Conservation (phyloP, 2,888 invertebrate species). For the Troilus luridus region DNA sequence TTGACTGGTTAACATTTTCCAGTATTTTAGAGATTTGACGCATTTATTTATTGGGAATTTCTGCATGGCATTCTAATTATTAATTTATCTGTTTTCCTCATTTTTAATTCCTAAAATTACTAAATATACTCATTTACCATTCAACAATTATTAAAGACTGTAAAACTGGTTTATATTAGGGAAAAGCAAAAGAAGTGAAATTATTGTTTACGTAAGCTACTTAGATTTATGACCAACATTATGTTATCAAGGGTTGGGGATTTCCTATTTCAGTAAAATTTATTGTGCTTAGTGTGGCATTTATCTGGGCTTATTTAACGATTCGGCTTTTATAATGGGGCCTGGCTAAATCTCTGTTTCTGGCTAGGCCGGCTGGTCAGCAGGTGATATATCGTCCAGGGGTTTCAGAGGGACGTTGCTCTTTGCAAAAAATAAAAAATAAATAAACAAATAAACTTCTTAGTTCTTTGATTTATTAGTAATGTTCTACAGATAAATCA, state of each 20-base stretch:
- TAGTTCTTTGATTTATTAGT: not conserved
- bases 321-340: slow-evolving; percentile 27
- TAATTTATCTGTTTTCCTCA: too few relatives aligned
- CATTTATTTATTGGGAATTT: too few relatives aligned
- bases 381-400: not conserved
- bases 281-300: slow-evolving; percentile 34
- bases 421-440: not conserved
- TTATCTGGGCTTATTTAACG: slow-evolving; percentile 27
- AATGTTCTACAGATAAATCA: too few relatives aligned
- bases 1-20: too few relatives aligned
- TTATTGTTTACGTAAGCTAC: not conserved
- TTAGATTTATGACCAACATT: not conserved
- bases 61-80: too few relatives aligned
- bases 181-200: not conserved
- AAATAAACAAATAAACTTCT: not conserved
- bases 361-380: not conserved
- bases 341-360: slow-evolving; percentile 24
- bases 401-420: not conserved
- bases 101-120: too few relatives aligned
- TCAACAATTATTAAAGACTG: too few relatives aligned
- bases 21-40: too few relatives aligned
- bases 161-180: too few relatives aligned
- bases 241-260: not conserved
- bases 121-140: too few relatives aligned
- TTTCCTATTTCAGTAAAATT: not conserved